Base-by-base conservation (phyloP, 2,113 vertebrate species). In the Raja brachyura region DNA sequence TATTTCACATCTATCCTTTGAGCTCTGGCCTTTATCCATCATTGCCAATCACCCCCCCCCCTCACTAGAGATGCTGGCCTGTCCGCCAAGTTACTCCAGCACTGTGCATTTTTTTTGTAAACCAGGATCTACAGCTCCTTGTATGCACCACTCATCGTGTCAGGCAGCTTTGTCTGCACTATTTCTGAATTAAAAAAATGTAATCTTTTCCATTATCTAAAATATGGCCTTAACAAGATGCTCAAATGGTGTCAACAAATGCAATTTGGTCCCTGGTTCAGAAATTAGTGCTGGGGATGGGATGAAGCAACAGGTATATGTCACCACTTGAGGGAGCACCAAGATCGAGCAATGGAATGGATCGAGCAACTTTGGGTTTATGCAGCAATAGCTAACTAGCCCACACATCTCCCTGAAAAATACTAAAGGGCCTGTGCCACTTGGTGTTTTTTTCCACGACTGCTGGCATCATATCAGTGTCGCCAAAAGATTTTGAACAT, bases 321-420 rank as follows among this genome's bases (percentile, higher is more conserved):
- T 18, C 59, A 88, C 83, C 59, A 33, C 83, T 63, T 14, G 59
- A 33, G 83, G 83, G 83, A 88, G 83, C 59, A 86, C 59, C 81
- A 86, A 86, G 56, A 86, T 61, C 61, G 13, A 88, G 28, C 28
- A 33, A 63, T 13, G 83, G 25, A n/a, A 85, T 14, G 16, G 7
- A 59, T 10, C 10, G 13, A 10, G 13, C n/a, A n/a, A n/a, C n/a
- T n/a, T n/a, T 28, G 83, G 54, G 10, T 83, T 6, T 16, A 78
- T 56, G 54, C 79, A 83, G 22, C 8, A 59, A 61, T 28, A 54
- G 54, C 81, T 54, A 28, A 54, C 56, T 54, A 85, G 11, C 33
- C 77, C 31, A 48, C 16, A 48, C 39, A 48, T 48, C 39, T 48
- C 39, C 39, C 39, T 48, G 39, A 0, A 48, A 48, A 48, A 48